These are phyloP conservation scores for Phengaris alcon DNA, from an alignment of 2,888 invertebrate species.

Conservation along the genomic window DNA sequence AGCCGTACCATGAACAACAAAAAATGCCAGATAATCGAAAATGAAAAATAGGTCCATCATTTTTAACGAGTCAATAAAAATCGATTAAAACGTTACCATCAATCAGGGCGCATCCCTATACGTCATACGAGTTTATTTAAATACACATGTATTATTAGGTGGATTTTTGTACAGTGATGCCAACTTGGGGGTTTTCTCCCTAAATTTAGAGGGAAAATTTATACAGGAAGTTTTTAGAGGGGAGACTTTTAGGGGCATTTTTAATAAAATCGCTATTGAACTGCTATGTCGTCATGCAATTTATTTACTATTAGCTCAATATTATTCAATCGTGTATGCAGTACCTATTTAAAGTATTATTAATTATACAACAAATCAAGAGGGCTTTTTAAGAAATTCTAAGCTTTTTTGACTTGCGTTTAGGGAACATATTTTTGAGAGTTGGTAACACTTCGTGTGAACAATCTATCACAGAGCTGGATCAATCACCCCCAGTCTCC, in stretches of 20 bases:
- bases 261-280: background rate
- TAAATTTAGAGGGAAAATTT: background rate
- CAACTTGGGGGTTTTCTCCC: background rate
- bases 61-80: slow-evolving; percentile 25
- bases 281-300: background rate
- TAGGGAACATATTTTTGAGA: background rate
- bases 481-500: slow-evolving; percentile 36
- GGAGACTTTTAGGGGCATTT: background rate
- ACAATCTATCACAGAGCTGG: slow-evolving; percentile 31
- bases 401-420: background rate
- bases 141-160: slow-evolving; percentile 36
- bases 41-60: background rate
- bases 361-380: too few relatives aligned
- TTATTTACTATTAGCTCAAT: background rate
- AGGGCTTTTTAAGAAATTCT: too few relatives aligned
- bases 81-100: slow-evolving; percentile 26
- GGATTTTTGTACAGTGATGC: slow-evolving; percentile 38
- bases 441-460: background rate
- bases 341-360: too few relatives aligned
- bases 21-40: background rate
- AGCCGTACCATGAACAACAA: background rate
- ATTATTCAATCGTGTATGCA: too few relatives aligned
- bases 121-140: slow-evolving; percentile 36
- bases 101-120: slow-evolving; percentile 29
- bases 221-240: too few relatives aligned